Evolutionary conservation across 2,797 vertebrate species (phyloP).

Genomic region (Manis crassicaudata): DNA sequence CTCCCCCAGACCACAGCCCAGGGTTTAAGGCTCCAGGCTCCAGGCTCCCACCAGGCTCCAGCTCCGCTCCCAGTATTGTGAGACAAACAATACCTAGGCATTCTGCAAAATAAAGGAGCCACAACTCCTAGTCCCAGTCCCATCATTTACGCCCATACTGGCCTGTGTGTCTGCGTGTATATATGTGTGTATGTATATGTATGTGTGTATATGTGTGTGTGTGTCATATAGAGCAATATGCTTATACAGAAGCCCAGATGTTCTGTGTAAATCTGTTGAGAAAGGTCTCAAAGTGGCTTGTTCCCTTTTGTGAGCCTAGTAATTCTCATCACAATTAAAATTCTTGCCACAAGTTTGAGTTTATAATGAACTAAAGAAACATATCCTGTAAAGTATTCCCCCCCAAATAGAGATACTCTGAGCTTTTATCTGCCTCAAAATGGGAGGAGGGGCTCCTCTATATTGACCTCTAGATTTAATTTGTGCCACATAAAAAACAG

Average conservation of each 20-base stretch:
- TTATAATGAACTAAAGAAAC: constrained; percentile 11
- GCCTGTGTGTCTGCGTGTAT: neutral
- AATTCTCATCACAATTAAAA: constrained; percentile 44
- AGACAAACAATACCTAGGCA: constrained; percentile 74
- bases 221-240: neutral
- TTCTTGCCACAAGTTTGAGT: constrained; percentile 54
- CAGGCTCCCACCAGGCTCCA: constrained; percentile 76
- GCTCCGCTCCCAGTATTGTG: constrained; percentile 72
- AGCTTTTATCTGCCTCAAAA: constrained; percentile 43
- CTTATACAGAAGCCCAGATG: constrained; percentile 43
- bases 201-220: neutral
- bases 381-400: neutral
- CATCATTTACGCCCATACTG: constrained; percentile 37
- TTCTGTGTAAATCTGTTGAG: neutral
- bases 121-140: constrained; percentile 36
- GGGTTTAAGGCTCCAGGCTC: constrained; percentile 79
- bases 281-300: constrained; percentile 34
- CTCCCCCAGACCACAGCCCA: constrained; percentile 76
- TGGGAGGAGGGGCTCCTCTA: constrained; percentile 8
- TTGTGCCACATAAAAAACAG: constrained; percentile 49
- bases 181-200: neutral
- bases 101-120: constrained; percentile 70
- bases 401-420: constrained; percentile 29
- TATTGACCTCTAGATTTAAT: constrained; percentile 55
- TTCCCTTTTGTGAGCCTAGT: constrained; percentile 7